Conservation (phyloP, 1,140 invertebrate species). For the Orchesella cincta region DNA sequence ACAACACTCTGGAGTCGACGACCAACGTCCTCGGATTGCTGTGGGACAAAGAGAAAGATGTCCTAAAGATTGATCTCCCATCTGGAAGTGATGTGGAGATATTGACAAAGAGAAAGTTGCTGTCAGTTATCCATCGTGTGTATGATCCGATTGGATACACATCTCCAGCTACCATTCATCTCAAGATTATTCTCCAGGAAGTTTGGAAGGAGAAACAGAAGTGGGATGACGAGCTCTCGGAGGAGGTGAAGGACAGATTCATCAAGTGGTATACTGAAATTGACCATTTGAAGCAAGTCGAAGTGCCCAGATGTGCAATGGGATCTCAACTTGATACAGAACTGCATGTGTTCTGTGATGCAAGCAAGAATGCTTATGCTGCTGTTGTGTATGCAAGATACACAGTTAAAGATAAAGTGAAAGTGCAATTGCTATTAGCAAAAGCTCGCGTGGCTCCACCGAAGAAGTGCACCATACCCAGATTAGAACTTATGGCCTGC, state of each 20-base stretch:
- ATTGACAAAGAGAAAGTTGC: conserved; percentile 16
- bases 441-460: not conserved
- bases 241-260: conserved; percentile 38
- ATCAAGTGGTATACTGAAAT: conserved; percentile 49
- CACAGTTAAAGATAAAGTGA: conserved; percentile 17
- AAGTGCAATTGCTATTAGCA: not conserved
- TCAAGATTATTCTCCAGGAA: conserved; percentile 30
- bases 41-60: conserved; percentile 47
- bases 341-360: conserved; percentile 54
- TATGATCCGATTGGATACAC: not conserved
- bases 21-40: conserved; percentile 46
- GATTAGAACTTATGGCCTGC: conserved; percentile 51
- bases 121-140: not conserved
- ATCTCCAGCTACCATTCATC: conserved; percentile 1
- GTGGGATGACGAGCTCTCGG: not conserved
- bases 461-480: conserved; percentile 38
- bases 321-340: conserved; percentile 1
- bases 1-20: not conserved
- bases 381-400: conserved; percentile 50
- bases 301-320: conserved; percentile 48
- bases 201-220: not conserved
- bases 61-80: conserved; percentile 30
- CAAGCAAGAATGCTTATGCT: conserved; percentile 52
- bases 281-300: conserved; percentile 39
- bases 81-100: conserved; percentile 2